phyloP scores from a whole-genome alignment of 2,888 invertebrate species.

The Mellilla xanthometata region DNA sequence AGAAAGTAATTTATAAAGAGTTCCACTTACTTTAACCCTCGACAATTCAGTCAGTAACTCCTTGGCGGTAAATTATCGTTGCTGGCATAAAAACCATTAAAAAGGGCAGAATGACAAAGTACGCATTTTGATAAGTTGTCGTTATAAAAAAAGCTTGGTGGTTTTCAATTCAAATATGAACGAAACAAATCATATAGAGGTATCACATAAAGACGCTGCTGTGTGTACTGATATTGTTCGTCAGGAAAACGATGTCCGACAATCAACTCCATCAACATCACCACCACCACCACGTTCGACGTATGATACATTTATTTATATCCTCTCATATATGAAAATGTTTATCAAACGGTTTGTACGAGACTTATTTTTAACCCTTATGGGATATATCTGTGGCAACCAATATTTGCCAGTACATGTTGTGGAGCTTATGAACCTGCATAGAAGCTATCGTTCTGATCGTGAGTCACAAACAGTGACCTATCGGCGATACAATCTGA shows the following conservation, averaged over 20 bases:
- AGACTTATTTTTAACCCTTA: conserved; percentile 50
- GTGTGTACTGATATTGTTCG: conserved; percentile 33
- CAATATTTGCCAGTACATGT: conserved; percentile 56
- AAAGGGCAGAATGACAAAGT: too few species aligned
- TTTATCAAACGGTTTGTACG: conserved; percentile 54
- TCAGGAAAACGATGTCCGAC: neutral
- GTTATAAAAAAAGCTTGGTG: too few species aligned
- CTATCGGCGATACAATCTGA: conserved; percentile 52
- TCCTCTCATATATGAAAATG: conserved; percentile 56
- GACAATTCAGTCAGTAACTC: too few species aligned
- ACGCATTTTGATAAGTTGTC: too few species aligned
- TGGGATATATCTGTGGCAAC: conserved; percentile 49
- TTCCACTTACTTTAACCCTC: too few species aligned
- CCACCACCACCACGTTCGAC: conserved; percentile 38
- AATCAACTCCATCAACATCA: too few species aligned
- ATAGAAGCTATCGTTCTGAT: conserved; percentile 46
- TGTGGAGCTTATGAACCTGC: conserved; percentile 51
- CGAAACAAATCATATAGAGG: conserved; percentile 36
- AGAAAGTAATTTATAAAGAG: conserved; percentile 55
- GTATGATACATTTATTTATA: conserved; percentile 66
- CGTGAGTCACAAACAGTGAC: conserved; percentile 46
- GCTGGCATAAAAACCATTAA: too few species aligned
- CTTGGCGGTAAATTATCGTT: too few species aligned
- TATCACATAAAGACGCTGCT: conserved; percentile 35
- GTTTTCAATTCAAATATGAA: conserved; percentile 33